phyloP scores from a whole-genome alignment of 2,888 invertebrate species.

The Carterocephalus palaemon region DNA sequence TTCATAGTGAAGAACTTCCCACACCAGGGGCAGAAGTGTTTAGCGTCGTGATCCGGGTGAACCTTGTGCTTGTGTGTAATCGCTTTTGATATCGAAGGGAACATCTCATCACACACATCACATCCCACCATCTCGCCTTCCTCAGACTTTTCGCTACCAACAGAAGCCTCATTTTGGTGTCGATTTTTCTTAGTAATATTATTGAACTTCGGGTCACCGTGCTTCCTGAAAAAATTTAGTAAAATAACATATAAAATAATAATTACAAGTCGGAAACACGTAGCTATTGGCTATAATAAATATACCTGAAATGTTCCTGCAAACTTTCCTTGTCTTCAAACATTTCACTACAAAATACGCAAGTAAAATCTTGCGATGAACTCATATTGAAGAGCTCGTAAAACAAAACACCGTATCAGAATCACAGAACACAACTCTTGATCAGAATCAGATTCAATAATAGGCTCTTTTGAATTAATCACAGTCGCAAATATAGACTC shows the following conservation, averaged over 20 bases:
- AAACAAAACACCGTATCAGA: slow-evolving; percentile 29
- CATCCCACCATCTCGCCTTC: slow-evolving; percentile 68
- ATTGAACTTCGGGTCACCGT: slow-evolving; percentile 81
- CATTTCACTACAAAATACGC: slow-evolving; percentile 78
- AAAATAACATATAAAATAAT: not conserved
- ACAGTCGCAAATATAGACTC: too few relatives aligned
- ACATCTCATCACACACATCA: slow-evolving; percentile 80
- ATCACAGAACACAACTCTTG: too few relatives aligned
- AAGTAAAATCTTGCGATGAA: slow-evolving; percentile 58
- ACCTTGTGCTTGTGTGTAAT: slow-evolving; percentile 83
- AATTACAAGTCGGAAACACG: too few relatives aligned
- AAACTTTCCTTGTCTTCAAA: slow-evolving; percentile 78
- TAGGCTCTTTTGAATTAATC: too few relatives aligned
- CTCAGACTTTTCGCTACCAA: slow-evolving; percentile 45
- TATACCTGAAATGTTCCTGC: slow-evolving; percentile 81
- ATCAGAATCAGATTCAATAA: too few relatives aligned
- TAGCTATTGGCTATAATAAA: too few relatives aligned
- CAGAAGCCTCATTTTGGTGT: slow-evolving; percentile 39
- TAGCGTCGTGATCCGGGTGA: slow-evolving; percentile 80
- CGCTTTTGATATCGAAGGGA: slow-evolving; percentile 79
- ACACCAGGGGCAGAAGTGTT: slow-evolving; percentile 83
- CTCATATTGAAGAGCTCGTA: slow-evolving; percentile 15
- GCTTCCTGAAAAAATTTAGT: slow-evolving; percentile 65
- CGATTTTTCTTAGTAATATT: slow-evolving; percentile 52
- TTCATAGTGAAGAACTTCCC: slow-evolving; percentile 84